Evolutionary conservation across 2,113 vertebrate species (phyloP).

Genomic region (Prunella fulvescens): DNA sequence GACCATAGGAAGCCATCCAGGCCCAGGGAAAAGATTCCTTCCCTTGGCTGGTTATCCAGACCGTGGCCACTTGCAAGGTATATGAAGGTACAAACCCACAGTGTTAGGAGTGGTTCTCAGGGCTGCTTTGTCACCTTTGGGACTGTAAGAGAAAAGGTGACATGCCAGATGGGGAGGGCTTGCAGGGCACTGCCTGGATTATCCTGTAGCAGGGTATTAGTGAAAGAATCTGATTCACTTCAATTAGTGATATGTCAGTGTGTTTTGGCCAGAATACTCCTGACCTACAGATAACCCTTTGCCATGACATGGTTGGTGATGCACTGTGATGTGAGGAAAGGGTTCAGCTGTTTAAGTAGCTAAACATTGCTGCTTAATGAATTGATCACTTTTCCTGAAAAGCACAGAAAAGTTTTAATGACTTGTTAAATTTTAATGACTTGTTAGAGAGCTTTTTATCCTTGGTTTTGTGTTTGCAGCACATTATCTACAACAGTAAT

Average conservation of each 20-base stretch:
- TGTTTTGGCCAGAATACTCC: background rate
- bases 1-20: background rate
- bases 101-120: background rate
- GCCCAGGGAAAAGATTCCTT: background rate
- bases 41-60: background rate
- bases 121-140: background rate
- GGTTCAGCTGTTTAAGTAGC: background rate
- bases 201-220: background rate
- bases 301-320: background rate
- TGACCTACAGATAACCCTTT: background rate
- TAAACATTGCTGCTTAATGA: background rate
- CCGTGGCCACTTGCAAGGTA: background rate
- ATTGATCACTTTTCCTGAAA: background rate
- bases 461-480: background rate
- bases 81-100: background rate
- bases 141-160: background rate
- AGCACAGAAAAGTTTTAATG: background rate
- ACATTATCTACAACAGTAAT: background rate
- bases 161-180: background rate
- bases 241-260: background rate
- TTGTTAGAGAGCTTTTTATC: background rate
- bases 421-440: background rate
- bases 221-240: background rate
- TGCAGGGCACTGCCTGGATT: background rate
- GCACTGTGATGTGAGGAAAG: background rate